Percentiles rank a stretch among this genome's conserved stretches.
Conservation (phyloP, 37 sponge, comb jelly and placozoan genomes). For the Bolinopsis microptera region DNA sequence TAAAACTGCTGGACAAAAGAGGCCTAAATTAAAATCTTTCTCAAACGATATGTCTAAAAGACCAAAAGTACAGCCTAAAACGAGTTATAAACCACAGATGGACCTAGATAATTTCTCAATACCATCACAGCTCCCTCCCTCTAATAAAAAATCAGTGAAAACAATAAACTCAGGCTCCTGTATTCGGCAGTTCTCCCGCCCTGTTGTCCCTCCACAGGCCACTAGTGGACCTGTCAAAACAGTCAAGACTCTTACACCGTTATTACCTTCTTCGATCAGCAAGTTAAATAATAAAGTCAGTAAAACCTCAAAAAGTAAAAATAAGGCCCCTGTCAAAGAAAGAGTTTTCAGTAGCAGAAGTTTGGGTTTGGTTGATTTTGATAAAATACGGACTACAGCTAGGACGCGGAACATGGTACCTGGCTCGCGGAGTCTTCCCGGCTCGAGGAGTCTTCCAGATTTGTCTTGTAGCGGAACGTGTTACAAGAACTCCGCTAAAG, state of each 20-base stretch:
- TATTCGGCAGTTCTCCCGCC: conserved; percentile 63
- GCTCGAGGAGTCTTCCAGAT: background rate
- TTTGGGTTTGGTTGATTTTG: conserved; percentile 57
- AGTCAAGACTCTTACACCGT: background rate
- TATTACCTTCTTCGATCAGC: background rate
- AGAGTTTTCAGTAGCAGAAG: conserved; percentile 5
- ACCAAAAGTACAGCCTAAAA: background rate
- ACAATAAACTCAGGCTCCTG: conserved; percentile 59
- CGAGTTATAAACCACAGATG: background rate
- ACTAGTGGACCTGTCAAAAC: background rate
- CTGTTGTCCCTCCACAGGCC: background rate
- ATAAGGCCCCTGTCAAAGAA: background rate
- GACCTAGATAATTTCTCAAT: background rate
- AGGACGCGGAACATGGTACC: conserved; percentile 9
- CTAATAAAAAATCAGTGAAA: conserved; percentile 43
- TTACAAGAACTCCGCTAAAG: background rate
- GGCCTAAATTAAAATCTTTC: background rate
- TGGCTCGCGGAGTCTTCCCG: background rate
- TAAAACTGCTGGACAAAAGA: background rate
- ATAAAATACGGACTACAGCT: conserved; percentile 48
- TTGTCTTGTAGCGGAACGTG: background rate
- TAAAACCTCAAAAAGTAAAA: conserved; percentile 1
- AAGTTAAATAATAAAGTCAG: background rate
- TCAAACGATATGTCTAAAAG: background rate
- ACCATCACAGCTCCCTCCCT: background rate